Evolutionary conservation across 2,888 invertebrate genomes (phyloP).

Genomic region (Eulithis testata): DNA sequence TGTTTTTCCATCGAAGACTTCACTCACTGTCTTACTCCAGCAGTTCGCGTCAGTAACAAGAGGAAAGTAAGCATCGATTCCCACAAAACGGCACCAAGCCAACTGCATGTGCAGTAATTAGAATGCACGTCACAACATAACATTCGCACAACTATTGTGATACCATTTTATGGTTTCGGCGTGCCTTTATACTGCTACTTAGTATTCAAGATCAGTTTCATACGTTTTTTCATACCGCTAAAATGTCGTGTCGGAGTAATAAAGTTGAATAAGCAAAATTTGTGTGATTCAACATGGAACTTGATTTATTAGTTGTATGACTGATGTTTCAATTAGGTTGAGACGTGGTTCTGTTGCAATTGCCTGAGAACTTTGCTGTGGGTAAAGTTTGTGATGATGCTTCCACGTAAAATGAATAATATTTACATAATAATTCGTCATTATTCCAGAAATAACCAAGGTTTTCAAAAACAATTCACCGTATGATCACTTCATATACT

Average conservation of each 20-base stretch:
- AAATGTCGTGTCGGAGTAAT: conserved; percentile 76
- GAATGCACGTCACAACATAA: conserved; percentile 77
- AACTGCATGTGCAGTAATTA: conserved; percentile 77
- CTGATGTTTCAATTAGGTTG: conserved; percentile 57
- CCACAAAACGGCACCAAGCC: conserved; percentile 60
- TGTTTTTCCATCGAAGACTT: not conserved
- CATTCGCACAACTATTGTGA: conserved; percentile 83
- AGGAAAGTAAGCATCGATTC: conserved; percentile 55
- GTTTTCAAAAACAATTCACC: too few relatives aligned
- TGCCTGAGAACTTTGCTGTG: not conserved
- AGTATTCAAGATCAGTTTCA: conserved; percentile 79
- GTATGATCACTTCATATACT: too few relatives aligned
- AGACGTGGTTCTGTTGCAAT: conserved; percentile 32
- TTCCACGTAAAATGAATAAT: not conserved
- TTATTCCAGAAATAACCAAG: too few relatives aligned
- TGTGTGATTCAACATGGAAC: conserved; percentile 61
- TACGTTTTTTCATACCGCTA: conserved; percentile 79
- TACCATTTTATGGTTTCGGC: conserved; percentile 82
- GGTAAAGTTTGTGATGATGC: too few relatives aligned
- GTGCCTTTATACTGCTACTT: conserved; percentile 76
- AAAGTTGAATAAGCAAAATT: conserved; percentile 68
- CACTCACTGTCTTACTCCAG: conserved; percentile 1
- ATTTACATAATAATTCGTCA: too few relatives aligned
- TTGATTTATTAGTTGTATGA: conserved; percentile 57
- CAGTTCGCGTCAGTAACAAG: conserved; percentile 4